phyloP scores from a whole-genome alignment of 2,888 invertebrate species.

The Dromius quadrimaculatus region DNA sequence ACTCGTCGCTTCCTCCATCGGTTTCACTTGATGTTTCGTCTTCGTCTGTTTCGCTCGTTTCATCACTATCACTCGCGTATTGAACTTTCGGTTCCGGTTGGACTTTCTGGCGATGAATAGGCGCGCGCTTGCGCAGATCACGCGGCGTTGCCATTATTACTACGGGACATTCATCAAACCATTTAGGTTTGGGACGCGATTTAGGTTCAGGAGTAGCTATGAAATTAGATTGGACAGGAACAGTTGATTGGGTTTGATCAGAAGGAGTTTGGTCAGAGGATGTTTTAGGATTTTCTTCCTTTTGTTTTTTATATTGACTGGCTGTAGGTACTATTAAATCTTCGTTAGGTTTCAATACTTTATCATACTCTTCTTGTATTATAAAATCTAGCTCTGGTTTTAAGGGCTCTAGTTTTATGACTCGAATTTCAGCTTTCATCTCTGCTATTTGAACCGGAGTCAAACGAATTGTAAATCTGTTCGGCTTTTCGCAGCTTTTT shows the following conservation, averaged over 20 bases:
- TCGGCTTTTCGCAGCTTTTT: constrained; percentile 60
- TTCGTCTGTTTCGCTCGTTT: constrained; percentile 56
- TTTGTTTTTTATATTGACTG: constrained; percentile 43
- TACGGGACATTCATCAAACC: constrained; percentile 63
- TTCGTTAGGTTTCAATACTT: constrained; percentile 40
- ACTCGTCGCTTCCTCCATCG: constrained; percentile 64
- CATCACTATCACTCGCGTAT: constrained; percentile 59
- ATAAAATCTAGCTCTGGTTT: constrained; percentile 42
- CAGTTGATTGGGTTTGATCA: constrained; percentile 60
- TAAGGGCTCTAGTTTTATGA: constrained; percentile 22
- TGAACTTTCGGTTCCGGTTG: constrained; percentile 53
- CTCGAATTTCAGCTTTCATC: constrained; percentile 22
- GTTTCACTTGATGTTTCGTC: constrained; percentile 57
- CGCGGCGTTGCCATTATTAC: constrained; percentile 66
- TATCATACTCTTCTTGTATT: constrained; percentile 45
- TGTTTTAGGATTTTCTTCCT: constrained; percentile 36
- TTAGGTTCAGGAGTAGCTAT: constrained; percentile 61
- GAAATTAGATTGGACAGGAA: constrained; percentile 64
- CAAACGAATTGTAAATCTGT: constrained; percentile 58
- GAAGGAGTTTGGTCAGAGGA: constrained; percentile 31
- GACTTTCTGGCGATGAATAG: constrained; percentile 41
- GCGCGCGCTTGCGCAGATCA: constrained; percentile 61
- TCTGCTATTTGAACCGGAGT: constrained; percentile 38
- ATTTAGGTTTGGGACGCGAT: constrained; percentile 63
- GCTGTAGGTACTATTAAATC: constrained; percentile 41